phyloP scores from a whole-genome alignment of 2,888 invertebrate genomes.

The Pyrrhia umbra region DNA sequence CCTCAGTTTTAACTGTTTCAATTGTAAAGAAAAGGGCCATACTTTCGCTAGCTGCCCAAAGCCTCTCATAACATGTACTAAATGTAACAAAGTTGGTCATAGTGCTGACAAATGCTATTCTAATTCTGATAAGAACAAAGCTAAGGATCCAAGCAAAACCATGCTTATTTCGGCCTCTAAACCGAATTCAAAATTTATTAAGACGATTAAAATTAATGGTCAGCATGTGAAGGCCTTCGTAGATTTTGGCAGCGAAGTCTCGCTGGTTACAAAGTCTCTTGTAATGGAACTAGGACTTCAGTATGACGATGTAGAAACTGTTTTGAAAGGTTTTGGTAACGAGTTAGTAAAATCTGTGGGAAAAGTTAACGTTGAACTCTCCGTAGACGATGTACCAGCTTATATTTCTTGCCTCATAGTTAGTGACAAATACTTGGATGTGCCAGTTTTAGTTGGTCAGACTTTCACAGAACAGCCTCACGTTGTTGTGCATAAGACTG shows the following conservation, averaged over 20 bases:
- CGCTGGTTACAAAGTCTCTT: conserved; percentile 8
- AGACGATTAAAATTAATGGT: no score
- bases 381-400: conserved; percentile 5
- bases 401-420: conserved; percentile 5
- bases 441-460: conserved; percentile 13
- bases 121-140: no score
- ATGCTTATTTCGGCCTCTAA: no score
- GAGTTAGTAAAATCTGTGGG: conserved; percentile 8
- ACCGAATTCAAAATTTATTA: no score
- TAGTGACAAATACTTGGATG: conserved; percentile 11
- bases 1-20: no score
- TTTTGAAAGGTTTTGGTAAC: conserved; percentile 14
- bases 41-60: no score
- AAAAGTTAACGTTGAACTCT: no score
- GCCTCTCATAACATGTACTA: no score
- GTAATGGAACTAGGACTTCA: conserved; percentile 3
- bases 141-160: no score
- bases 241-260: conserved; percentile 16
- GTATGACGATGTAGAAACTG: background rate
- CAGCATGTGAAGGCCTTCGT: conserved; percentile 1
- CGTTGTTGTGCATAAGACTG: conserved; percentile 16
- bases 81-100: no score
- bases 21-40: no score
- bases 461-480: conserved; percentile 13
- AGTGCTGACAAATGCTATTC: no score